Conservation (phyloP, 2,797 vertebrate species). For the Sphenopsis melanotis region DNA sequence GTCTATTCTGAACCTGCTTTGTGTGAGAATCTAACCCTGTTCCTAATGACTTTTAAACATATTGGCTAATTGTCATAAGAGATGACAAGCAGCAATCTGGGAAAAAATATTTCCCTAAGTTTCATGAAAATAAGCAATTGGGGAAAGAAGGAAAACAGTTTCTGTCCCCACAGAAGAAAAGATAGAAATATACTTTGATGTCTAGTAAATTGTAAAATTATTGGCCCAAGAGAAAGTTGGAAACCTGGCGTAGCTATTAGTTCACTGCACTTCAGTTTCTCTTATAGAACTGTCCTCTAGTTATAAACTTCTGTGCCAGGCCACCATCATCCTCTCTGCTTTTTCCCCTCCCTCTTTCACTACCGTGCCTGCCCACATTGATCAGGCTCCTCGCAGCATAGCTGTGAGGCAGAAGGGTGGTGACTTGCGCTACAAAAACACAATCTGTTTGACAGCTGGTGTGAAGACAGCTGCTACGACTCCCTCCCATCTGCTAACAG, state of each 20-base stretch:
- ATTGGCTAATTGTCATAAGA: not conserved
- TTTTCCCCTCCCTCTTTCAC: not conserved
- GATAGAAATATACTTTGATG: not conserved
- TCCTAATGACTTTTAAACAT: not conserved
- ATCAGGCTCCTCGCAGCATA: not conserved
- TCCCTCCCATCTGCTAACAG: not conserved
- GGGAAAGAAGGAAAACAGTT: not conserved
- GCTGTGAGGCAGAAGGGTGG: not conserved
- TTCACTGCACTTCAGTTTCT: not conserved
- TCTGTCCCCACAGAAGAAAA: not conserved
- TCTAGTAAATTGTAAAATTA: not conserved
- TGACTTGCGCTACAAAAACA: not conserved
- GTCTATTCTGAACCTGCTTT: not conserved
- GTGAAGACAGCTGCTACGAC: not conserved
- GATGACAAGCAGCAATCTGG: not conserved
- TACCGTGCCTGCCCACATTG: not conserved
- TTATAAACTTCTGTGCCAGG: not conserved
- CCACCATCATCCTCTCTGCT: not conserved
- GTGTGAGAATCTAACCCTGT: not conserved
- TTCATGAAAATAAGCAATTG: not conserved
- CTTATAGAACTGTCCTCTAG: not conserved
- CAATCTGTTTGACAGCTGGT: not conserved
- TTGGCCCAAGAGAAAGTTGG: not conserved
- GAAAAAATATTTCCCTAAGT: not conserved
- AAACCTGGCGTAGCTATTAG: not conserved